phyloP scores from a whole-genome alignment of 2,888 invertebrate species.

The Drosophila rellima region DNA sequence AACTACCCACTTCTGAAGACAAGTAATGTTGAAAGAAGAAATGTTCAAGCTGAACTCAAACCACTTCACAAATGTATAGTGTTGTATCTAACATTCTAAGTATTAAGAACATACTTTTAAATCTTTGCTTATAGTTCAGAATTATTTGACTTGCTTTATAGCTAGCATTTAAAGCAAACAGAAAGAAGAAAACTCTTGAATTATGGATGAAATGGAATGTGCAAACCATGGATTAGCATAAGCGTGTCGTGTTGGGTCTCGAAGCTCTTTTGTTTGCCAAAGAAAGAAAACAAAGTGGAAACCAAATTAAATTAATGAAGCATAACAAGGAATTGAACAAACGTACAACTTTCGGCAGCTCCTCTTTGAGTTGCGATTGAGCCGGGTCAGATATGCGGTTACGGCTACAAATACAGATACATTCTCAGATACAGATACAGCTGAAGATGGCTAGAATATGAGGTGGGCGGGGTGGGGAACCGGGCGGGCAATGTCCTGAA shows the following conservation, averaged over 20 bases:
- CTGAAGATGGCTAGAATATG: not conserved
- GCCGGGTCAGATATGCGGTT: slow-evolving; percentile 12
- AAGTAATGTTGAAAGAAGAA: not conserved
- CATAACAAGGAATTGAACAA: slow-evolving; percentile 58
- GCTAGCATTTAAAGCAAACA: slow-evolving; percentile 18
- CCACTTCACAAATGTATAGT: not conserved
- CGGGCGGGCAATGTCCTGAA: slow-evolving; percentile 17
- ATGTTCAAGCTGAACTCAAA: not conserved
- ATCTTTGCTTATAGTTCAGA: not conserved
- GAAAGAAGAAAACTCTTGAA: slow-evolving; percentile 12
- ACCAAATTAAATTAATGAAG: slow-evolving; percentile 75
- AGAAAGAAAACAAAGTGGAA: slow-evolving; percentile 44
- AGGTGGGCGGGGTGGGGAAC: not conserved
- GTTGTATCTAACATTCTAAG: not conserved
- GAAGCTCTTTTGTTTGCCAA: slow-evolving; percentile 45
- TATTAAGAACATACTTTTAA: not conserved
- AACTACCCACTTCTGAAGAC: not conserved
- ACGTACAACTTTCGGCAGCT: slow-evolving; percentile 60
- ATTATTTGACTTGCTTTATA: not conserved
- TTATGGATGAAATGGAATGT: slow-evolving; percentile 51
- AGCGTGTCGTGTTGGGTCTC: slow-evolving; percentile 48
- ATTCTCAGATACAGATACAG: slow-evolving; percentile 7
- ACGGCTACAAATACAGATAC: slow-evolving; percentile 6
- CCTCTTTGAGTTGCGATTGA: slow-evolving; percentile 58
- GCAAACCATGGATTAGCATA: slow-evolving; percentile 63